phyloP scores from a whole-genome alignment of 2,113 vertebrate genomes.

The Peromyscus californicus region DNA sequence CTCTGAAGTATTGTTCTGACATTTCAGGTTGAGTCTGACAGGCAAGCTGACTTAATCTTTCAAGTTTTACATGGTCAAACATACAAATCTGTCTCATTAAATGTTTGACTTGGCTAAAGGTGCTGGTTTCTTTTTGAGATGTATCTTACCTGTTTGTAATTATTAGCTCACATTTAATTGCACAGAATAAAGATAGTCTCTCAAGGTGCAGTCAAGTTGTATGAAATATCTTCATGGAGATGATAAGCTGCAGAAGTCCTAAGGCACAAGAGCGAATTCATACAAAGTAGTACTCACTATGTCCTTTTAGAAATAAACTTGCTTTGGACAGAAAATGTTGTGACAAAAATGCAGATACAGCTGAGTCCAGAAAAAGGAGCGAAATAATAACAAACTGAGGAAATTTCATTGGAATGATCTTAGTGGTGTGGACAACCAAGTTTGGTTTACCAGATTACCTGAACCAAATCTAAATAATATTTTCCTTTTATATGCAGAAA shows the following conservation, averaged over 20 bases:
- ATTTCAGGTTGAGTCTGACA: conserved; percentile 74
- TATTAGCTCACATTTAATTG: background rate
- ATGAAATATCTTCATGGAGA: background rate
- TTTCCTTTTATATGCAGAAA: background rate
- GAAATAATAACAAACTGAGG: background rate
- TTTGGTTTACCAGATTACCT: background rate
- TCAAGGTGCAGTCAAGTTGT: background rate
- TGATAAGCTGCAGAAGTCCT: background rate
- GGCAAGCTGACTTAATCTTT: conserved; percentile 51
- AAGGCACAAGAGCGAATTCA: background rate
- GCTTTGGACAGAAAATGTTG: background rate
- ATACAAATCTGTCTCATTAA: background rate
- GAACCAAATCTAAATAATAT: background rate
- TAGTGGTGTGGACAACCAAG: background rate
- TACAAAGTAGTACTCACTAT: background rate
- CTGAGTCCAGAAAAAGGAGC: background rate
- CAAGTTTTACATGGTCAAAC: conserved; percentile 64
- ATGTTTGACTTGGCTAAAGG: conserved; percentile 28
- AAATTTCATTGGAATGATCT: background rate
- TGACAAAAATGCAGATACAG: background rate
- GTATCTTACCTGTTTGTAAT: background rate
- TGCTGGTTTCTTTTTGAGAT: background rate
- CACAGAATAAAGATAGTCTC: background rate
- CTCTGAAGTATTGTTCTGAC: conserved; percentile 78
- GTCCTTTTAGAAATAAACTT: background rate